Evolutionary conservation across 2,113 vertebrate species (phyloP).

Genomic region (Suncus etruscus): DNA sequence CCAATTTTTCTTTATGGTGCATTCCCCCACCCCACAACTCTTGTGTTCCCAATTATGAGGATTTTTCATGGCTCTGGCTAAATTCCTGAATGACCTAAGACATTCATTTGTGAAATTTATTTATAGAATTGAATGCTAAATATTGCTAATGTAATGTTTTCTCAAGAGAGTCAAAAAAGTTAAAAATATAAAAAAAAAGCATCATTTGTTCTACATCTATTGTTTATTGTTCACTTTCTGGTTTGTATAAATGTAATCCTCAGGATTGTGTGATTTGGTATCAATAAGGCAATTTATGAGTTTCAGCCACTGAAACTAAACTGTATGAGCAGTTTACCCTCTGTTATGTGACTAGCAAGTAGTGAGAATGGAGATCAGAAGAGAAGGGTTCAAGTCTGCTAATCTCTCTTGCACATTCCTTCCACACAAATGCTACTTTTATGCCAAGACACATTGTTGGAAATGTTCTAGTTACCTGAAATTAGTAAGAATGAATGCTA

Average conservation of each 20-base stretch:
- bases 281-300: not conserved
- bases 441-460: not conserved
- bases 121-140: not conserved
- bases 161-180: not conserved
- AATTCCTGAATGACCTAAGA: not conserved
- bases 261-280: not conserved
- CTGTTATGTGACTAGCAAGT: not conserved
- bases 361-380: not conserved
- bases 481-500: not conserved
- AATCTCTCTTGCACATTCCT: not conserved
- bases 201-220: not conserved
- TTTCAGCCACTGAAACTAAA: not conserved
- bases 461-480: constrained; percentile 1
- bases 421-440: not conserved
- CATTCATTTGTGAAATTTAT: constrained; percentile 3
- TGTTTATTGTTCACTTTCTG: not conserved
- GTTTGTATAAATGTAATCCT: not conserved
- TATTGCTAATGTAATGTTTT: not conserved
- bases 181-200: not conserved
- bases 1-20: constrained; percentile 34
- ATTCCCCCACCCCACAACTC: not conserved
- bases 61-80: not conserved
- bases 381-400: not conserved
- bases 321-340: not conserved
- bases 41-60: not conserved